Evolutionary conservation across 2,888 invertebrate species (phyloP).

Genomic region (Drosophila nr. perissopoda): DNA sequence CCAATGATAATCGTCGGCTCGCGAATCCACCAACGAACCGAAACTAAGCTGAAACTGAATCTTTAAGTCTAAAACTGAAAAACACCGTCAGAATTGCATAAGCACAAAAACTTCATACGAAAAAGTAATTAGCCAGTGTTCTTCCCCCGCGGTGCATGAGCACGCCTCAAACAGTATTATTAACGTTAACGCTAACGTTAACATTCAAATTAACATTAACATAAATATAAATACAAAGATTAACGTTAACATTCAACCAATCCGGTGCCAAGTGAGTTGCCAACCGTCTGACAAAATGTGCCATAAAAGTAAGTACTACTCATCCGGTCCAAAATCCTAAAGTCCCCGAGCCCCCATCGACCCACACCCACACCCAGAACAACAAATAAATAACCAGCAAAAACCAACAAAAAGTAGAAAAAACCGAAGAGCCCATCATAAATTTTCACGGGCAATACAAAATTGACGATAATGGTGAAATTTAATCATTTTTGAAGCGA

Average conservation of each 20-base stretch:
- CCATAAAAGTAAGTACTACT: constrained; percentile 59
- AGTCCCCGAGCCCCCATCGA: too few relatives aligned
- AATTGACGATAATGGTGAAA: constrained; percentile 44
- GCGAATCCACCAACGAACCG: constrained; percentile 23
- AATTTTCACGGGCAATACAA: constrained; percentile 7
- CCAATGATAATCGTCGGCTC: constrained; percentile 72
- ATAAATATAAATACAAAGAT: background rate
- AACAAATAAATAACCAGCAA: background rate
- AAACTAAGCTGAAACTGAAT: background rate
- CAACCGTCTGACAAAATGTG: constrained; percentile 45
- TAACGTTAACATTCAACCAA: background rate
- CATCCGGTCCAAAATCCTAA: background rate
- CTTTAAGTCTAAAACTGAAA: background rate
- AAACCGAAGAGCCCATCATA: constrained; percentile 3
- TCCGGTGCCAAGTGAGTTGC: constrained; percentile 20
- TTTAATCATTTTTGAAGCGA: constrained; percentile 44
- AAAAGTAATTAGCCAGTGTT: constrained; percentile 12
- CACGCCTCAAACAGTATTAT: constrained; percentile 23
- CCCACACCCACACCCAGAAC: background rate
- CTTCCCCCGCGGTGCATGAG: constrained; percentile 21
- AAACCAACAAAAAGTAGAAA: background rate
- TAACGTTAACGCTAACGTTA: background rate
- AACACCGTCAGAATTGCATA: background rate
- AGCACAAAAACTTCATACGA: background rate
- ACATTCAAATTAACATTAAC: background rate